Conservation (phyloP, 2,113 vertebrate species). For the Capricornis sumatraensis region DNA sequence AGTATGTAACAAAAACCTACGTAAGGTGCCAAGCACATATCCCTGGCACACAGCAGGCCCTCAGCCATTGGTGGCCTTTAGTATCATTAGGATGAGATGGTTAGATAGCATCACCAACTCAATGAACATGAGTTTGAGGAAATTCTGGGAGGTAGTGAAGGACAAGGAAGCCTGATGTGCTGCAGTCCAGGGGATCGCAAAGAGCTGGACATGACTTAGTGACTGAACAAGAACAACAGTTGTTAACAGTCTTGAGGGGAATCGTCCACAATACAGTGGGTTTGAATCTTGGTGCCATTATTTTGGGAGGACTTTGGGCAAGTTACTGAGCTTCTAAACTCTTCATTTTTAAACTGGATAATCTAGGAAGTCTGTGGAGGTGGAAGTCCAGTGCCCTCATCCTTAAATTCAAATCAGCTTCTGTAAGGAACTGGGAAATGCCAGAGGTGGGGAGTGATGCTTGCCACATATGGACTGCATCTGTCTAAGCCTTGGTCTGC, state of each 20-base stretch:
- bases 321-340: neutral
- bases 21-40: neutral
- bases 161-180: neutral
- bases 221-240: neutral
- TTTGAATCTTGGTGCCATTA: neutral
- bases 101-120: neutral
- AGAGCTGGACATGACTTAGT: neutral
- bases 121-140: neutral
- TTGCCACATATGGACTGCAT: neutral
- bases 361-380: neutral
- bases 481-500: neutral
- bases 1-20: neutral
- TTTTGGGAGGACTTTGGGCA: neutral
- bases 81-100: neutral
- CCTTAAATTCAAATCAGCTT: neutral
- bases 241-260: neutral
- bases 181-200: neutral
- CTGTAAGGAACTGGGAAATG: neutral
- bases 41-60: neutral
- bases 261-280: rapidly evolving
- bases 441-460: neutral
- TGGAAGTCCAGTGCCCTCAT: neutral
- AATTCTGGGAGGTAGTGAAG: neutral
- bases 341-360: neutral
- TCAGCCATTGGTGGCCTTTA: neutral